Evolutionary conservation across 2,888 invertebrate genomes (phyloP), one percentile per base, ranked within the genome.

Genomic region (Endotricha flammealis): DNA sequence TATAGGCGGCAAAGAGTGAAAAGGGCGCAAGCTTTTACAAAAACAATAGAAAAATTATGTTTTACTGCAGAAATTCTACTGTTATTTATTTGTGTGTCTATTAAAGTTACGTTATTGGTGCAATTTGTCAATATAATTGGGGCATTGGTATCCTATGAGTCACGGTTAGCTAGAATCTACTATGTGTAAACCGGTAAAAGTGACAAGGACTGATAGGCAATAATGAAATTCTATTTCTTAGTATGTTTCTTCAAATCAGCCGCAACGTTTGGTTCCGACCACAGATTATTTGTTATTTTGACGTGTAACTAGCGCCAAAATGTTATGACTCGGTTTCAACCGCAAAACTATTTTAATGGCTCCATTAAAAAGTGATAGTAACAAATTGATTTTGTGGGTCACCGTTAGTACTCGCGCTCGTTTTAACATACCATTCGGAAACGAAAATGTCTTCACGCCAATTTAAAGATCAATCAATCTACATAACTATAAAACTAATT

Each of bases 351-450:
- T 76, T 81, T 74, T 77, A 76, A 80, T 76, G 72, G 68, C 60
- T 68, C 71, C 75, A 81, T 82, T 80, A 82, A 78, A 78, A 76
- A 75, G 73, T 76, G 81, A 80, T 79, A 78, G 79, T 75, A 57
- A 81, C 80, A 80, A 81, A 81, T 80, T 67, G 70, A 65, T 71
- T 46, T 61, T 63, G 53, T 63, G 57, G 62, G 57, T 61, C 63
- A 41, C 23, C 39, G 44, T 44, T 50, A 53, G 56, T 53, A 53
- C 54, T 57, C 53, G 47, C 48, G 49, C 17, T 53, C 46, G 46
- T 51, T 50, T 57, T 53, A 53, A 56, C 53, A 52, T 48, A 55
- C 52, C 46, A 46, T 62, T 53, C 52, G 39, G 46, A 44, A 60
- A 67, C 64, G 67, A n/a, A 71, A 72, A 69, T 59, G 58, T 67